phyloP scores from a whole-genome alignment of 2,797 vertebrate species.

The Bradypodion ventrale region DNA sequence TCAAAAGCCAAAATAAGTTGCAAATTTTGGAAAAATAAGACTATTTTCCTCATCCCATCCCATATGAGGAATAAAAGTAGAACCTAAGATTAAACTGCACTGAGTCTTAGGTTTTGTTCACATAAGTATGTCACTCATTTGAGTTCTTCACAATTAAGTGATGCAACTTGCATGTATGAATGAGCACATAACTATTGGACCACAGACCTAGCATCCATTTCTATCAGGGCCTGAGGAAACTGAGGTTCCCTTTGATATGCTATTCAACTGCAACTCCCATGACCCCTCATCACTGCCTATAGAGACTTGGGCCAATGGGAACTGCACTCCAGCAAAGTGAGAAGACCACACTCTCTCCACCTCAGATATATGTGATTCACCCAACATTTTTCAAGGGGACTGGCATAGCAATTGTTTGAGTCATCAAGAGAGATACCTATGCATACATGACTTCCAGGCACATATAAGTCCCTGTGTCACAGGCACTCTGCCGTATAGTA shows the following conservation, averaged over 20 bases:
- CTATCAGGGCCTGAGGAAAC: background rate
- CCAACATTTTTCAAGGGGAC: background rate
- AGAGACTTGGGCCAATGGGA: too few species aligned
- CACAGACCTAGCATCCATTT: background rate
- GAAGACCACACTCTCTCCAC: too few species aligned
- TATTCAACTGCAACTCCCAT: background rate
- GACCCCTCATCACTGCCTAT: background rate
- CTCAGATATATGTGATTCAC: background rate
- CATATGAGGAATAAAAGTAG: too few species aligned
- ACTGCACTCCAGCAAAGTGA: too few species aligned
- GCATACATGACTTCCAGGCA: too few species aligned
- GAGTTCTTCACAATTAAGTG: background rate
- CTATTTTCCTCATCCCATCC: too few species aligned
- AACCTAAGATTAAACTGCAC: background rate
- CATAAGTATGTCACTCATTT: background rate
- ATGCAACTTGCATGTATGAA: background rate
- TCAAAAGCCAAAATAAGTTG: too few species aligned
- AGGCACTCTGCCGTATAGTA: background rate
- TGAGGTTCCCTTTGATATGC: background rate
- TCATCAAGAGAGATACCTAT: too few species aligned
- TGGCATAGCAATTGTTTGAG: background rate
- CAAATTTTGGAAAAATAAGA: too few species aligned
- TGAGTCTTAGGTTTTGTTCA: background rate
- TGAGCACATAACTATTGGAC: background rate
- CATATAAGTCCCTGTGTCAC: background rate